These are phyloP conservation scores for Anolis carolinensis DNA, from an alignment of 2,113 vertebrate species.

Conservation along the genomic window DNA sequence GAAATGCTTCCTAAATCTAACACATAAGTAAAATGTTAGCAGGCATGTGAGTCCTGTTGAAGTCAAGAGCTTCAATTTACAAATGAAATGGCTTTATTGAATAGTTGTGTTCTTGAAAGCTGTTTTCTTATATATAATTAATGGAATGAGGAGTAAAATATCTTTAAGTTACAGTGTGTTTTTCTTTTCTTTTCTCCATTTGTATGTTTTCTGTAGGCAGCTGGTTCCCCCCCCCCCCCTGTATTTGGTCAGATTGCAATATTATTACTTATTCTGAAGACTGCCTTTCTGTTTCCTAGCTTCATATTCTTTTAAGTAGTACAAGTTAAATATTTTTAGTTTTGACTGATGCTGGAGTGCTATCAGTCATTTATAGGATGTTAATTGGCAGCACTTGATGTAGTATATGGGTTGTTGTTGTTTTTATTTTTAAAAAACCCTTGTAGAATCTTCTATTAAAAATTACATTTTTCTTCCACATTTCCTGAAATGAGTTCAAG, in stretches of 20 bases:
- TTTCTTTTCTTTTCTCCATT: constrained; percentile 12
- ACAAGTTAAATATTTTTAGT: accelerated
- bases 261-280: constrained; percentile 16
- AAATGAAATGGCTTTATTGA: constrained; percentile 43
- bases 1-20: constrained; percentile 87
- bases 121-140: constrained; percentile 48
- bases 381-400: neutral
- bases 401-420: neutral
- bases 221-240: neutral
- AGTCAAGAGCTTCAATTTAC: constrained; percentile 45
- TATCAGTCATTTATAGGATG: neutral
- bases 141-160: constrained; percentile 43
- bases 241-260: neutral
- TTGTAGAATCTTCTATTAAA: too few relatives aligned
- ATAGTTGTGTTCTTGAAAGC: constrained; percentile 33
- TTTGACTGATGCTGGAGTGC: neutral
- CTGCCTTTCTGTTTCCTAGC: neutral
- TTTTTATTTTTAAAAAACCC: neutral
- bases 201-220: neutral
- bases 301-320: neutral
- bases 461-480: neutral
- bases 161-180: constrained; percentile 23
- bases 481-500: neutral
- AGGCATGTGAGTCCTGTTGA: constrained; percentile 52
- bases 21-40: constrained; percentile 73